Percentiles rank a stretch among this genome's conserved stretches.
Evolutionary conservation across 2,797 vertebrate species (phyloP).

Genomic region (Luscinia luscinia): DNA sequence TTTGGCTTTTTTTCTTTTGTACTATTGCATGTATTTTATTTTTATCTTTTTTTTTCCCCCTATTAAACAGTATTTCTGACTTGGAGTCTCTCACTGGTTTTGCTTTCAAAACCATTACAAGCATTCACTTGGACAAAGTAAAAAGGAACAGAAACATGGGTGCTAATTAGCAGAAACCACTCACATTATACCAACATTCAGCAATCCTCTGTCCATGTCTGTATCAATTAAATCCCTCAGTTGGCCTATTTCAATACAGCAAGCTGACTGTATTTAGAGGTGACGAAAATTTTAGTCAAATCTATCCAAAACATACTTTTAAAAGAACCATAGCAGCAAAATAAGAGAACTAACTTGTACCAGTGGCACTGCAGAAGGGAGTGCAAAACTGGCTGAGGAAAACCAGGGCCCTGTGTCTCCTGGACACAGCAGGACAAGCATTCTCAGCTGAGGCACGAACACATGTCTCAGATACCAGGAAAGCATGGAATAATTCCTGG

Average conservation of each 20-base stretch:
- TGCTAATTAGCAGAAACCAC: slow-evolving; percentile 15
- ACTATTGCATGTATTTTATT: no score
- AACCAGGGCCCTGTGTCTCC: neutral
- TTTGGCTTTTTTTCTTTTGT: no score
- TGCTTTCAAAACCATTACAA: no score
- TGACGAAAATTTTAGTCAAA: neutral
- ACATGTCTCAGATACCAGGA: slow-evolving; percentile 26
- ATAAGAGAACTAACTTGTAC: neutral
- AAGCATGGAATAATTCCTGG: slow-evolving; percentile 23
- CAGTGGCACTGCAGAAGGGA: neutral
- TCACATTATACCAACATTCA: neutral
- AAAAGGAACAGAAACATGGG: slow-evolving; percentile 11
- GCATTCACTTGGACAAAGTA: neutral
- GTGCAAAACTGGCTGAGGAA: neutral
- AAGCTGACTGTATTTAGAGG: neutral
- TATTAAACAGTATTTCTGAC: no score
- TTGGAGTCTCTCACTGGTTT: no score
- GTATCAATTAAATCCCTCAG: neutral
- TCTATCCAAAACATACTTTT: neutral
- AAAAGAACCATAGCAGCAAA: neutral
- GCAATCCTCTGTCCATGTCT: neutral
- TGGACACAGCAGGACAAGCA: neutral
- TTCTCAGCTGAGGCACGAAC: slow-evolving; percentile 26
- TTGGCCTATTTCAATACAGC: neutral
- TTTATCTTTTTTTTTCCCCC: no score